phyloP scores from a whole-genome alignment of 2,113 vertebrate species.

The Machaerirhynchus nigripectus region DNA sequence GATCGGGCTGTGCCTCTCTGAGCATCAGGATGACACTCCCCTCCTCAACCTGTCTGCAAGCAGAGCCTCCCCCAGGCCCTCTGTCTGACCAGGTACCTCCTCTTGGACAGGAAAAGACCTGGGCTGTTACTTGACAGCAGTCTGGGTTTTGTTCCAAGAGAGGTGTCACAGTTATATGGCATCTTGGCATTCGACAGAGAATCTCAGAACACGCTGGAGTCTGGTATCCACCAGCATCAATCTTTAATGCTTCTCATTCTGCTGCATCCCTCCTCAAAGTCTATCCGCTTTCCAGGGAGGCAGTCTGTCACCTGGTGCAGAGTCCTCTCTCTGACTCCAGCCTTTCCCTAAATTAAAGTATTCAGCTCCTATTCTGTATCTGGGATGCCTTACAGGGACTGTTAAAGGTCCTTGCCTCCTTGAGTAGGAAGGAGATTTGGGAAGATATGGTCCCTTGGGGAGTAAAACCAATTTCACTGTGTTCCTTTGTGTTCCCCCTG shows the following conservation, averaged over 20 bases:
- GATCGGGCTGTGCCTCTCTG: not conserved
- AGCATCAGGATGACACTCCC: not conserved
- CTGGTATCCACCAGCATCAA: not conserved
- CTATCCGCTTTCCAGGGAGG: not conserved
- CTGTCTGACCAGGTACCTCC: not conserved
- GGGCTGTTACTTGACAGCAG: not conserved
- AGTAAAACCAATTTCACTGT: not conserved
- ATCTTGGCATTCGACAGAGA: not conserved
- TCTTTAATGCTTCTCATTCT: not conserved
- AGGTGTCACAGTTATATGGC: not conserved
- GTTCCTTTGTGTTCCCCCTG: not conserved
- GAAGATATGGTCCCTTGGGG: not conserved
- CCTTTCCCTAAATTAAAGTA: not conserved
- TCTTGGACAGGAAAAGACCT: not conserved
- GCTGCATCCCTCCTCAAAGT: not conserved
- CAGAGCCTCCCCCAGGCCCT: not conserved
- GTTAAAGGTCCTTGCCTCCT: not conserved
- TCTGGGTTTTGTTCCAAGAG: not conserved
- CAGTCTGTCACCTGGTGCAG: not conserved
- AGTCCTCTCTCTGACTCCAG: not conserved
- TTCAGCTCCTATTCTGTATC: not conserved
- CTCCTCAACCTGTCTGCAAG: not conserved
- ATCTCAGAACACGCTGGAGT: not conserved
- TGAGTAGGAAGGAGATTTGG: not conserved
- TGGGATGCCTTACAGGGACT: not conserved